Evolutionary conservation across 2,797 vertebrate species (phyloP).

Genomic region (Scyliorhinus canicula): DNA sequence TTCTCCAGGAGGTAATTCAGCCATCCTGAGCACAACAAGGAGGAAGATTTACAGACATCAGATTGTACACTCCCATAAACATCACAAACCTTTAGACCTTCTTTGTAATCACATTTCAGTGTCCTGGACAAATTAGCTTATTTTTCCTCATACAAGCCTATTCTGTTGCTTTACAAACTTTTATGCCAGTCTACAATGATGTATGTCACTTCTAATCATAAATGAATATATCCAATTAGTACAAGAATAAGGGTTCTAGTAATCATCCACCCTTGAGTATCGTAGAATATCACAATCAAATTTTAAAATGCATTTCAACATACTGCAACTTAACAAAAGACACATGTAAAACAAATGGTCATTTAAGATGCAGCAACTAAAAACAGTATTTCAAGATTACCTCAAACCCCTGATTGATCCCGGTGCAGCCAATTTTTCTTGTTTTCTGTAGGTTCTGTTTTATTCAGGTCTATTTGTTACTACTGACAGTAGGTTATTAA

Average conservation of each 20-base stretch:
- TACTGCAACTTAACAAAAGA: neutral
- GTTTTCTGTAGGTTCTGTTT: conserved; percentile 23
- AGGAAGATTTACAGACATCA: neutral
- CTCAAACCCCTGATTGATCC: conserved; percentile 40
- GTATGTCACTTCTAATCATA: neutral
- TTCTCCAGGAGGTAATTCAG: conserved; percentile 65
- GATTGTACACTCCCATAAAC: neutral
- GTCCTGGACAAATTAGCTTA: neutral
- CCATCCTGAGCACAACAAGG: conserved; percentile 54
- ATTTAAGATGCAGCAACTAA: neutral
- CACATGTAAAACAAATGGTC: neutral
- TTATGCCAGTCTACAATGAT: neutral
- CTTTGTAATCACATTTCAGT: neutral
- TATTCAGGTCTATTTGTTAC: conserved; percentile 60
- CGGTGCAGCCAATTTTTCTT: conserved; percentile 56
- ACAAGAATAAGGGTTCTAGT: neutral
- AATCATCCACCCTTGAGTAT: neutral
- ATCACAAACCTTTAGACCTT: neutral
- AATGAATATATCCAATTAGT: neutral
- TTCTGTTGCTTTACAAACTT: neutral
- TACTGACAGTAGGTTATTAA: conserved; percentile 76
- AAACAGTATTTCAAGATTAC: conserved; percentile 2
- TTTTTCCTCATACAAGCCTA: neutral
- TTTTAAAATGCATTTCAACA: neutral
- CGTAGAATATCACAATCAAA: neutral